A percentile compares a stretch with the other conserved stretches of the same genome.
These are phyloP conservation scores for Odontomyia ornata DNA, from an alignment of 2,888 invertebrate species.

Conservation along the genomic window DNA sequence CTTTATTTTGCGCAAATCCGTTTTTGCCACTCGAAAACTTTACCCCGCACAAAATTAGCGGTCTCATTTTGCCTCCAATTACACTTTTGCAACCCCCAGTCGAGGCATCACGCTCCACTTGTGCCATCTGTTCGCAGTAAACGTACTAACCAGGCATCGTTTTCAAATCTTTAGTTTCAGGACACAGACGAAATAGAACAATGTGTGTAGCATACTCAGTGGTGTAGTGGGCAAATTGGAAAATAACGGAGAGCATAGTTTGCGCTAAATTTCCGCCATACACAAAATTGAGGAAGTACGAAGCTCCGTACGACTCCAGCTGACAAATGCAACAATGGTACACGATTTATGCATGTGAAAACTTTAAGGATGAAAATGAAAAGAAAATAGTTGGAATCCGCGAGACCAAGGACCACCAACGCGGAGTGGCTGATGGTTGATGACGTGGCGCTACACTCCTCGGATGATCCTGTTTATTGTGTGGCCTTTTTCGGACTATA, in stretches of 20 bases:
- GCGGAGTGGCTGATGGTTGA: not conserved
- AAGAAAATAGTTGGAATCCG: too few relatives aligned
- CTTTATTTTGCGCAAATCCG: too few relatives aligned
- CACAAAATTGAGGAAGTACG: conserved; percentile 23
- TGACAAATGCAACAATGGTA: conserved; percentile 41
- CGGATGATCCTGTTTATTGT: not conserved
- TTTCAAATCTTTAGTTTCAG: conserved; percentile 7
- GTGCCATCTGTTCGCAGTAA: conserved; percentile 19
- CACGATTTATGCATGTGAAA: conserved; percentile 20
- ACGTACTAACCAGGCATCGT: not conserved
- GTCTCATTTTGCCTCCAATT: too few relatives aligned
- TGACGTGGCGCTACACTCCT: not conserved
- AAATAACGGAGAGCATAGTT: conserved; percentile 16
- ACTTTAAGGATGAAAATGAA: conserved; percentile 10
- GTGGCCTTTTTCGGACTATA: too few relatives aligned
- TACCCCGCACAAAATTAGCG: too few relatives aligned
- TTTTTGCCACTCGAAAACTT: too few relatives aligned
- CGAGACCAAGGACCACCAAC: not conserved
- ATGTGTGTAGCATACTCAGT: not conserved
- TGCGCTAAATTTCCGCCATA: conserved; percentile 3
- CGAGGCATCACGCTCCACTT: not conserved
- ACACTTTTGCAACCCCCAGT: too few relatives aligned
- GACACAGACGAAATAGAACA: conserved; percentile 5
- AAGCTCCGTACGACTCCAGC: not conserved
- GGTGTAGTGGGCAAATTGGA: conserved; percentile 3